A percentile compares a stretch with the other conserved stretches of the same genome.
phyloP scores from a whole-genome alignment of 2,797 vertebrate species.

The Siniperca undulata region DNA sequence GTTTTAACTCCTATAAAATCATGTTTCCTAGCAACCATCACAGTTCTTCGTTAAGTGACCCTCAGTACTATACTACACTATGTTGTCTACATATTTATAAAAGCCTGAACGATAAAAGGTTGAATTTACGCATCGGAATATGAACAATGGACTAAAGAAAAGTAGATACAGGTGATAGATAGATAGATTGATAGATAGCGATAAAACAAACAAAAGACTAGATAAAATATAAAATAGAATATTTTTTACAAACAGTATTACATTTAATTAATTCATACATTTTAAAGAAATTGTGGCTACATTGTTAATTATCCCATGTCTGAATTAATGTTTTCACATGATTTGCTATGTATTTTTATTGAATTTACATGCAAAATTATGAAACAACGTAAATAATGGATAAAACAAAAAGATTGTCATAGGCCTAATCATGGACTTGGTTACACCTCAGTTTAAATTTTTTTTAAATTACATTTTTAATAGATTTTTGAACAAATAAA shows the following conservation, averaged over 20 bases:
- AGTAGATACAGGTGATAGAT: neutral
- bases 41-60: neutral
- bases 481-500: neutral
- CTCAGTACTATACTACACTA: neutral
- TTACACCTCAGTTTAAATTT: neutral
- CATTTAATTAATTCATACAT: neutral
- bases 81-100: slow-evolving; percentile 9
- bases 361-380: neutral
- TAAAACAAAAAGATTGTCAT: neutral
- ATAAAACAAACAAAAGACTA: neutral
- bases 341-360: neutral
- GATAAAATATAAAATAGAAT: neutral
- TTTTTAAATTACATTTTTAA: neutral
- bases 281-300: too few species aligned
- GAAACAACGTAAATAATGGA: neutral
- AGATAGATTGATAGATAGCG: neutral
- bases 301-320: neutral
- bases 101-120: slow-evolving; percentile 4
- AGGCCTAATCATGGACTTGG: neutral
- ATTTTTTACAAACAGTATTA: neutral
- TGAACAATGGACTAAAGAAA: neutral
- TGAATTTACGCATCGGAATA: neutral
- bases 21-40: slow-evolving; percentile 12
- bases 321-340: neutral
- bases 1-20: slow-evolving; percentile 35